Evolutionary conservation across 2,113 vertebrate genomes (phyloP).

Genomic region (Pterocles burchelli): DNA sequence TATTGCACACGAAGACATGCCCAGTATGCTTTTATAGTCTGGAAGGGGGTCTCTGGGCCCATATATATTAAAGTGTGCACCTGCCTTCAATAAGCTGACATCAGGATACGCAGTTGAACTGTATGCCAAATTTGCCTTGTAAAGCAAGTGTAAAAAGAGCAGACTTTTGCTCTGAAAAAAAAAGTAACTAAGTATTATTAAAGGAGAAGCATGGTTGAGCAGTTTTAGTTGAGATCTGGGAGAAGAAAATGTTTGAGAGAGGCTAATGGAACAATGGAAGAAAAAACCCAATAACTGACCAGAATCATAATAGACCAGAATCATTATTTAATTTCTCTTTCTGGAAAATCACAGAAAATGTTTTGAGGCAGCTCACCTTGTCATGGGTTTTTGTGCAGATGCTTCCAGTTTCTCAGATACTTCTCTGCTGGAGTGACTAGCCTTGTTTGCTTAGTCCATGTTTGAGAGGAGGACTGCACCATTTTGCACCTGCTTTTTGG

Average conservation of each 20-base stretch:
- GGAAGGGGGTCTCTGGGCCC: slow-evolving; percentile 70
- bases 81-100: slow-evolving; percentile 76
- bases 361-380: not conserved
- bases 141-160: slow-evolving; percentile 69
- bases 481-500: fast-evolving
- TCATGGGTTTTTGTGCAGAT: not conserved
- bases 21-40: slow-evolving; percentile 73
- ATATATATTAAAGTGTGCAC: slow-evolving; percentile 74
- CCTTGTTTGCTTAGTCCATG: not conserved
- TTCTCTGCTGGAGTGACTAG: not conserved
- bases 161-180: slow-evolving; percentile 43
- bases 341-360: not conserved
- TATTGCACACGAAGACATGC: slow-evolving; percentile 65
- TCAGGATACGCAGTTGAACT: slow-evolving; percentile 60
- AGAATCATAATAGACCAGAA: not conserved
- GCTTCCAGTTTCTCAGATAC: not conserved
- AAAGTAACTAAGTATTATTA: not conserved
- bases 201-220: not conserved
- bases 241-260: slow-evolving; percentile 29
- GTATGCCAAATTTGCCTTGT: slow-evolving; percentile 72
- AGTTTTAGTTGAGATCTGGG: slow-evolving; percentile 42
- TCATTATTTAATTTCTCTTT: not conserved
- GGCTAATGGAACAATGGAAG: slow-evolving; percentile 21
- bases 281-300: not conserved
- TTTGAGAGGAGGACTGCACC: not conserved